Conservation (phyloP, 2,888 invertebrate species). For the Diarsia brunnea region DNA sequence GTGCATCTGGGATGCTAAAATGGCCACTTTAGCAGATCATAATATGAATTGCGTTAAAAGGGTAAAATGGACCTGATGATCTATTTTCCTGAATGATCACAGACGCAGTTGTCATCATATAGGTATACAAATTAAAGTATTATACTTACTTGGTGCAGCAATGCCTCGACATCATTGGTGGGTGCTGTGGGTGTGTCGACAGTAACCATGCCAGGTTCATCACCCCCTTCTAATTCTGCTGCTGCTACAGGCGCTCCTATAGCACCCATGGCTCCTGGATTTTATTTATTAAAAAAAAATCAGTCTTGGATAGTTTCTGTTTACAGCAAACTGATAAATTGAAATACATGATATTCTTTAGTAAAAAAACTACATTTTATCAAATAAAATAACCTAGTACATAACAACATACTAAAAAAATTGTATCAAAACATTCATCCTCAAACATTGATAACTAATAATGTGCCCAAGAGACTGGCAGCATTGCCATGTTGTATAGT, state of each 20-base stretch:
- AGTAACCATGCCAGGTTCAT: constrained; percentile 94
- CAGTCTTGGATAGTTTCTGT: background rate
- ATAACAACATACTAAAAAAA: background rate
- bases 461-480: background rate
- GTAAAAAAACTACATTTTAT: background rate
- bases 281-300: background rate
- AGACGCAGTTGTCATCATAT: no score
- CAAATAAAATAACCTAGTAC: background rate
- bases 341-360: background rate
- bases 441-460: background rate
- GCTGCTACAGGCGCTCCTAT: constrained; percentile 90
- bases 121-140: background rate
- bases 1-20: no score
- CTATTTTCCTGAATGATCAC: no score
- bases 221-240: constrained; percentile 96
- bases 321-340: background rate
- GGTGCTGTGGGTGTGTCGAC: constrained; percentile 94
- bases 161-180: constrained; percentile 92
- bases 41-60: no score
- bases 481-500: background rate
- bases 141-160: constrained; percentile 93
- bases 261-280: constrained; percentile 81
- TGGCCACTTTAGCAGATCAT: no score
- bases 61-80: no score
- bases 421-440: background rate